These are phyloP conservation scores for Lycorma delicatula DNA, from an alignment of 1,140 invertebrate species.

Conservation along the genomic window DNA sequence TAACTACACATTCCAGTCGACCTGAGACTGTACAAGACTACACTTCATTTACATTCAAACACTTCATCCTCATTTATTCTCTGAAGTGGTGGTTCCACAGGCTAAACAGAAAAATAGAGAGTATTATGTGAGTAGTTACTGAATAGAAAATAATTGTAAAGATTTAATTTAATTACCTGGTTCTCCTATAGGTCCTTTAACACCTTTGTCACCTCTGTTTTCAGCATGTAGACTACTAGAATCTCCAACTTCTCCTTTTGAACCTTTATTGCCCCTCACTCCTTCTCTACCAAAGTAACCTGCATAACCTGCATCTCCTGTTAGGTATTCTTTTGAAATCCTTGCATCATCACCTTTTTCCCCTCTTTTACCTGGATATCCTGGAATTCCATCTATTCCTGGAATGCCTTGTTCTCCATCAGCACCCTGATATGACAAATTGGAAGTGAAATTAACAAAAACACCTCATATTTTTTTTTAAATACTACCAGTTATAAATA, in stretches of 20 bases:
- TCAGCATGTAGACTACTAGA: neutral
- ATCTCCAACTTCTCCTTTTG: slow-evolving; percentile 9
- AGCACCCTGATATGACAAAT: neutral
- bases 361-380: slow-evolving; percentile 36
- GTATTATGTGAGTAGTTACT: no score
- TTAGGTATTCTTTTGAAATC: neutral
- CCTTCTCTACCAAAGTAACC: neutral
- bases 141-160: neutral
- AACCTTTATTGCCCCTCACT: slow-evolving; percentile 4
- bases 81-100: no score
- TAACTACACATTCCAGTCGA: no score
- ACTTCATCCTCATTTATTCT: no score
- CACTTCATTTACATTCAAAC: no score
- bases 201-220: slow-evolving; percentile 26
- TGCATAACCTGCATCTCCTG: neutral
- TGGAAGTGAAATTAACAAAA: no score
- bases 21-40: no score
- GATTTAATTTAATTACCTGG: slow-evolving; percentile 19
- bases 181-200: slow-evolving; percentile 28
- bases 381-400: slow-evolving; percentile 21
- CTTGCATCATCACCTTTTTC: slow-evolving; percentile 15
- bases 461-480: no score
- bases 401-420: slow-evolving; percentile 14
- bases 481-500: no score
- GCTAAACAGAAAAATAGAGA: no score